phyloP scores from a whole-genome alignment of 1,140 invertebrate genomes.

The Aplysia californica region DNA sequence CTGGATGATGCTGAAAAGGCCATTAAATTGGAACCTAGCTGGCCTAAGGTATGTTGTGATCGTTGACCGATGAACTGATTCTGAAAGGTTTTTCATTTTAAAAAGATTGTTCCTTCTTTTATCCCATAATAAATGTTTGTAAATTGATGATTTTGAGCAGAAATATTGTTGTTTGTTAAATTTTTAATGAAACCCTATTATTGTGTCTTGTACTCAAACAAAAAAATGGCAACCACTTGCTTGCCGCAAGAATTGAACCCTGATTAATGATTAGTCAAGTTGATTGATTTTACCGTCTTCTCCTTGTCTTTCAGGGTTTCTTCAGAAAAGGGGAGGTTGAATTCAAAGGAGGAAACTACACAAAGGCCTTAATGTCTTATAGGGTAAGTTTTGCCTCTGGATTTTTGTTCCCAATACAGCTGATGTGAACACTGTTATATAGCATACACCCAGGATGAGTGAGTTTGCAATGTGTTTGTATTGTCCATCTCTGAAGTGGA shows the following conservation, averaged over 20 bases:
- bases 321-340: slow-evolving; percentile 84
- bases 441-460: not conserved
- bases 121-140: no score
- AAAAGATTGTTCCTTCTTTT: no score
- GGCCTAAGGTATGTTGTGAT: slow-evolving; percentile 83
- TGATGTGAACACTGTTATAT: not conserved
- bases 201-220: no score
- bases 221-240: no score
- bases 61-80: no score
- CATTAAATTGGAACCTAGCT: slow-evolving; percentile 79
- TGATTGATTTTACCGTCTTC: not conserved
- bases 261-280: no score
- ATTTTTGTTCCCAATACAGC: not conserved
- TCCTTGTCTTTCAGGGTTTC: slow-evolving; percentile 75
- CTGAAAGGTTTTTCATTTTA: no score
- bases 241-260: no score
- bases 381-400: slow-evolving; percentile 46
- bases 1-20: slow-evolving; percentile 82
- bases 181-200: no score
- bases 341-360: slow-evolving; percentile 76
- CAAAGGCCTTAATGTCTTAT: slow-evolving; percentile 80
- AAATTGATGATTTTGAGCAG: no score
- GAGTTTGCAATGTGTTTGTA: not conserved
- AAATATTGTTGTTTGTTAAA: no score
- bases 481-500: not conserved